Conservation (phyloP, 1,140 invertebrate genomes). For the Antheraea mylitta region DNA sequence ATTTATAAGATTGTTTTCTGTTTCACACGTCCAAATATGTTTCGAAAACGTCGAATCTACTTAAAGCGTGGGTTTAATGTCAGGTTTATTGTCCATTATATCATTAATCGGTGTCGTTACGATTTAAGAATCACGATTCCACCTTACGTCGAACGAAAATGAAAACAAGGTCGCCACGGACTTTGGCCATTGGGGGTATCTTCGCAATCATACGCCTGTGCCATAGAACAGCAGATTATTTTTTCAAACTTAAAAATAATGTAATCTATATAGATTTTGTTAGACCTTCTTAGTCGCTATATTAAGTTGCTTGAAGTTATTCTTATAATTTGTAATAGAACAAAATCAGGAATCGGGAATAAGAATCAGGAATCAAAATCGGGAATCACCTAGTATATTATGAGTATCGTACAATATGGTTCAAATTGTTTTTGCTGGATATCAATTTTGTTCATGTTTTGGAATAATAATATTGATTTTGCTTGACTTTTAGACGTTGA, state of each 20-base stretch:
- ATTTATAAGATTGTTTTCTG: not conserved
- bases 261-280: not conserved
- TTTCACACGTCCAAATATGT: not conserved
- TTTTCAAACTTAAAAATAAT: not conserved
- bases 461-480: too few relatives aligned
- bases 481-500: too few relatives aligned
- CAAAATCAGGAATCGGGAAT: too few relatives aligned
- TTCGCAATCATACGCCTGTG: not conserved
- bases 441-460: too few relatives aligned
- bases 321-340: too few relatives aligned
- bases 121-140: not conserved
- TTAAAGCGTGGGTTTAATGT: slow-evolving; percentile 1
- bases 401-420: too few relatives aligned
- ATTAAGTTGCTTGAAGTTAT: too few relatives aligned
- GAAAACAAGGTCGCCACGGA: slow-evolving; percentile 71
- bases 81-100: slow-evolving; percentile 8
- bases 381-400: too few relatives aligned
- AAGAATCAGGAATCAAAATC: too few relatives aligned
- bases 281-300: too few relatives aligned
- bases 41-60: not conserved
- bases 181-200: slow-evolving; percentile 59
- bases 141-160: slow-evolving; percentile 52
- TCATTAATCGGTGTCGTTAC: not conserved
- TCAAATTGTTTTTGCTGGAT: too few relatives aligned
- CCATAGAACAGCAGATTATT: not conserved